Evolutionary conservation across 2,797 vertebrate genomes (phyloP).

Genomic region (Mallotus villosus): DNA sequence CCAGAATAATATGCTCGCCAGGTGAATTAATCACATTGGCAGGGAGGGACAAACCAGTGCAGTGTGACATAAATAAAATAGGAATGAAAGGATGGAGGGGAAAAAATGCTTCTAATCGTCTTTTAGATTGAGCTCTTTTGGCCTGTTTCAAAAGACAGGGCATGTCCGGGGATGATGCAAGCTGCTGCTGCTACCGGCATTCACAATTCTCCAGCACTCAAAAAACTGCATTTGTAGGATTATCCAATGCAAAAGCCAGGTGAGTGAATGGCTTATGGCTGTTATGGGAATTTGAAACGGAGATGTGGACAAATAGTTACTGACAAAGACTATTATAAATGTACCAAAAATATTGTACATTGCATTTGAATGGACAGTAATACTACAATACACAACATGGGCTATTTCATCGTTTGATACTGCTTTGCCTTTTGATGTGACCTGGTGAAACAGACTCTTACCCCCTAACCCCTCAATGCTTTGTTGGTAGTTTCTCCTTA

Average conservation of each 20-base stretch:
- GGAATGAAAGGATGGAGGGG: constrained; percentile 43
- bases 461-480: too few species aligned
- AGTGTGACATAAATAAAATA: constrained; percentile 58
- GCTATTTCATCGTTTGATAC: neutral
- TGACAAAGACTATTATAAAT: constrained; percentile 18
- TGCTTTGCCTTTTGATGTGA: neutral
- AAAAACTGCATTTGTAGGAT: constrained; percentile 48
- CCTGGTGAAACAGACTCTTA: too few species aligned
- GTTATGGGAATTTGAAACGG: constrained; percentile 32
- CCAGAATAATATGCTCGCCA: constrained; percentile 66
- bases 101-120: constrained; percentile 46
- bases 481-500: too few species aligned
- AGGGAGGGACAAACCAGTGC: constrained; percentile 57
- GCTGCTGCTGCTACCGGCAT: constrained; percentile 39
- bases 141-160: constrained; percentile 50
- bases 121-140: constrained; percentile 52
- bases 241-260: constrained; percentile 46
- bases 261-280: constrained; percentile 48
- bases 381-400: neutral
- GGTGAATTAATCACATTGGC: constrained; percentile 69
- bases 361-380: neutral
- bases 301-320: constrained; percentile 19
- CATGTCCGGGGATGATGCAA: constrained; percentile 43
- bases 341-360: constrained; percentile 9
- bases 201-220: constrained; percentile 35